Conservation (phyloP, 2,797 vertebrate genomes). For the Syngnathus acus region DNA sequence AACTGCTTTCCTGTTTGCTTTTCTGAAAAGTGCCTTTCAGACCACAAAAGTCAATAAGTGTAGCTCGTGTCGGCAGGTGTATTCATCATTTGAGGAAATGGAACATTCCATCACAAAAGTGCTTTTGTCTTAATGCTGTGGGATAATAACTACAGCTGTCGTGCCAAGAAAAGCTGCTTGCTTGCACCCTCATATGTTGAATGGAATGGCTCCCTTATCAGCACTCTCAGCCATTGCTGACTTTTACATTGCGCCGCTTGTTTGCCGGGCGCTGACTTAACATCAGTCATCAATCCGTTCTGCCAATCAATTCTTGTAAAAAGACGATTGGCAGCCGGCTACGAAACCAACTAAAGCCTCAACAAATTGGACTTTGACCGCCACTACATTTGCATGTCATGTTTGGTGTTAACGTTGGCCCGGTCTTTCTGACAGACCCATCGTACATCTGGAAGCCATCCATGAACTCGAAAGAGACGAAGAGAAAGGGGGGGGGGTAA, state of each 20-base stretch:
- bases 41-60: neutral
- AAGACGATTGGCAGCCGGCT: neutral
- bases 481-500: neutral
- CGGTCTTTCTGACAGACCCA: slow-evolving; percentile 41
- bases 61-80: neutral
- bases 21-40: slow-evolving; percentile 2
- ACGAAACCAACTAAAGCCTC: slow-evolving; percentile 10
- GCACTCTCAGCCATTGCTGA: neutral
- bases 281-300: neutral
- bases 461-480: slow-evolving; percentile 34
- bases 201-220: neutral
- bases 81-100: slow-evolving; percentile 2
- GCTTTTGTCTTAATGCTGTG: neutral
- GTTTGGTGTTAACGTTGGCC: slow-evolving; percentile 18
- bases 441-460: slow-evolving; percentile 67
- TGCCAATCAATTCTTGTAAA: neutral
- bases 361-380: slow-evolving; percentile 40
- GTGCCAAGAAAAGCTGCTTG: neutral
- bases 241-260: neutral
- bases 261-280: neutral
- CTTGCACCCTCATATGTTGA: neutral
- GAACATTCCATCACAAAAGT: slow-evolving; percentile 1
- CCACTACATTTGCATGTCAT: slow-evolving; percentile 33
- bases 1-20: slow-evolving; percentile 1
- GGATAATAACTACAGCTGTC: neutral